Percentiles rank a stretch among this genome's conserved stretches.
phyloP scores from a whole-genome alignment of 2,113 vertebrate genomes.

The Alethe diademata region DNA sequence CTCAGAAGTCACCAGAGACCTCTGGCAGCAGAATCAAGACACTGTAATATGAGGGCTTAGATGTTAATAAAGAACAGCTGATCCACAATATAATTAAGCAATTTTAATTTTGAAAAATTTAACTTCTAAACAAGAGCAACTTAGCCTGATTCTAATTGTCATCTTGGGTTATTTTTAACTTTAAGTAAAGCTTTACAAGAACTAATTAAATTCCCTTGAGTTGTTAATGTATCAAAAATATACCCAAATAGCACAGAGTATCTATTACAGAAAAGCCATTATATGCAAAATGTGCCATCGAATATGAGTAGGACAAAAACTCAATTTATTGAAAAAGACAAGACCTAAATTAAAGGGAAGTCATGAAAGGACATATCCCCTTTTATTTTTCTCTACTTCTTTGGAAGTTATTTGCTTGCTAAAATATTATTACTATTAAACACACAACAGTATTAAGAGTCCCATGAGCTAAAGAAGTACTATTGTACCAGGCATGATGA shows the following conservation, averaged over 20 bases:
- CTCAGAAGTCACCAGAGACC: not conserved
- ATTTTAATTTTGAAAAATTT: not conserved
- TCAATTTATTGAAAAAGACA: slow-evolving; percentile 10
- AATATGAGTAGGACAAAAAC: not conserved
- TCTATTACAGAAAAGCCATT: slow-evolving; percentile 2
- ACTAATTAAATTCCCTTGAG: not conserved
- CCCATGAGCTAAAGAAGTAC: not conserved
- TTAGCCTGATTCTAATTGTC: not conserved
- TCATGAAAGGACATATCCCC: not conserved
- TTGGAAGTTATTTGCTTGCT: not conserved
- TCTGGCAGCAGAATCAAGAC: not conserved
- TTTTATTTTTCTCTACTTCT: slow-evolving; percentile 1
- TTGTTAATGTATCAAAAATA: not conserved
- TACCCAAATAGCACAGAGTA: not conserved
- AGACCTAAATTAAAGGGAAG: not conserved
- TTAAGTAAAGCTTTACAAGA: not conserved
- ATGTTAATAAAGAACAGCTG: not conserved
- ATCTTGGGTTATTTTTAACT: slow-evolving; percentile 16
- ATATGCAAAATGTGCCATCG: not conserved
- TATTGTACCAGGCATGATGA: not conserved
- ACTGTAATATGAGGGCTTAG: not conserved
- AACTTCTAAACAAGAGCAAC: not conserved
- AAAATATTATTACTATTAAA: slow-evolving; percentile 9
- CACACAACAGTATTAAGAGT: not conserved
- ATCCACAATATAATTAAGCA: not conserved